phyloP scores from a whole-genome alignment of 2,888 invertebrate genomes.

The Arctia plantaginis region DNA sequence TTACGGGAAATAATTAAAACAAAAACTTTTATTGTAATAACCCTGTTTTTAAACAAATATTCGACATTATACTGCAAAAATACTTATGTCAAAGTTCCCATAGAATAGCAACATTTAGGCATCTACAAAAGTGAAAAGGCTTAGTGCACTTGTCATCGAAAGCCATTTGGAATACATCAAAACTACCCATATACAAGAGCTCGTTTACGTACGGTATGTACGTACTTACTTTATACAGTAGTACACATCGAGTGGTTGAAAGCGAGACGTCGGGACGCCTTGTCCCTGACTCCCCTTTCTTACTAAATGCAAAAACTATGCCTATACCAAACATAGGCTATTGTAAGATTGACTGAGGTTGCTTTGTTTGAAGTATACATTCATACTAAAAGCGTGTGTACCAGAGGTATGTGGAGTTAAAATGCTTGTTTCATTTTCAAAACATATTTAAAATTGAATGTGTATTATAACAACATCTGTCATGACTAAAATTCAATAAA shows the following conservation, averaged over 20 bases:
- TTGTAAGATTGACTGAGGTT: slow-evolving; percentile 79
- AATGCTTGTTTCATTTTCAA: slow-evolving; percentile 48
- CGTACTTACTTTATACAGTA: slow-evolving; percentile 76
- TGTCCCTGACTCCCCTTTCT: slow-evolving; percentile 75
- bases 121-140: slow-evolving; percentile 78
- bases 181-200: slow-evolving; percentile 72
- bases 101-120: slow-evolving; percentile 83
- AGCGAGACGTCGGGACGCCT: slow-evolving; percentile 77
- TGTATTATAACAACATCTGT: slow-evolving; percentile 31
- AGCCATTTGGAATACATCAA: slow-evolving; percentile 80
- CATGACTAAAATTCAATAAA: slow-evolving; percentile 38
- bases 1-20: slow-evolving; percentile 33
- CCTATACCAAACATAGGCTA: slow-evolving; percentile 72
- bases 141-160: slow-evolving; percentile 83
- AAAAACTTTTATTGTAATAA: slow-evolving; percentile 22
- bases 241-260: slow-evolving; percentile 80
- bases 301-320: slow-evolving; percentile 79
- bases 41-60: slow-evolving; percentile 28
- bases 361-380: slow-evolving; percentile 74
- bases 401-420: slow-evolving; percentile 50
- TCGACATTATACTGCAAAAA: slow-evolving; percentile 60
- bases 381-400: slow-evolving; percentile 53
- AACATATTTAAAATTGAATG: slow-evolving; percentile 37
- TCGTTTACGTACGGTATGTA: slow-evolving; percentile 56
- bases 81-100: slow-evolving; percentile 61